Conservation (phyloP, 2,797 vertebrate genomes). For the Vultur gryphus region DNA sequence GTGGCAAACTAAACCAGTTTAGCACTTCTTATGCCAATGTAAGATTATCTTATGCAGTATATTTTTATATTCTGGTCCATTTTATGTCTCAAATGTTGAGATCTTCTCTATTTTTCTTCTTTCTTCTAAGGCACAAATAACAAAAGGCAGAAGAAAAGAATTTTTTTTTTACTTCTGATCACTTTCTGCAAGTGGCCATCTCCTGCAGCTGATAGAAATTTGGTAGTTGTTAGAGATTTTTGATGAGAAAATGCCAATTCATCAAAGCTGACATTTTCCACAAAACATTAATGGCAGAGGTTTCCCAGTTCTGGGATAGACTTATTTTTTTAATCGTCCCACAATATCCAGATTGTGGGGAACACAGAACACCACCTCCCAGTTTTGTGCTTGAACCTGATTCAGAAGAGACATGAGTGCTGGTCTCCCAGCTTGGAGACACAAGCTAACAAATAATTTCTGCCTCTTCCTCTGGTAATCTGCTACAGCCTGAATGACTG, state of each 20-base stretch:
- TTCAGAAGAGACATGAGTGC: not conserved
- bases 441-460: not conserved
- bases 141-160: not conserved
- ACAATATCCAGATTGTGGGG: not conserved
- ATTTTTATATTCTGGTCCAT: not conserved
- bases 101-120: not conserved
- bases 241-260: not conserved
- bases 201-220: not conserved
- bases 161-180: not conserved
- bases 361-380: not conserved
- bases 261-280: not conserved
- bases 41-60: not conserved
- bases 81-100: not conserved
- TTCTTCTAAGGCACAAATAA: not conserved
- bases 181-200: not conserved
- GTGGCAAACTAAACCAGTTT: not conserved
- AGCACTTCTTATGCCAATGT: not conserved
- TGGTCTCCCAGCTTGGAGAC: not conserved
- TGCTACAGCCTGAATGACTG: not conserved
- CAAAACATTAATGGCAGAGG: not conserved
- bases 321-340: not conserved
- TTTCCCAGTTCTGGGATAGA: not conserved
- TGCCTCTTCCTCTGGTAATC: not conserved
- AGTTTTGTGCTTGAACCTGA: not conserved
- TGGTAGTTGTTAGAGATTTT: not conserved